Evolutionary conservation across 2,888 invertebrate species (phyloP).

Genomic region (Eurois occulta): DNA sequence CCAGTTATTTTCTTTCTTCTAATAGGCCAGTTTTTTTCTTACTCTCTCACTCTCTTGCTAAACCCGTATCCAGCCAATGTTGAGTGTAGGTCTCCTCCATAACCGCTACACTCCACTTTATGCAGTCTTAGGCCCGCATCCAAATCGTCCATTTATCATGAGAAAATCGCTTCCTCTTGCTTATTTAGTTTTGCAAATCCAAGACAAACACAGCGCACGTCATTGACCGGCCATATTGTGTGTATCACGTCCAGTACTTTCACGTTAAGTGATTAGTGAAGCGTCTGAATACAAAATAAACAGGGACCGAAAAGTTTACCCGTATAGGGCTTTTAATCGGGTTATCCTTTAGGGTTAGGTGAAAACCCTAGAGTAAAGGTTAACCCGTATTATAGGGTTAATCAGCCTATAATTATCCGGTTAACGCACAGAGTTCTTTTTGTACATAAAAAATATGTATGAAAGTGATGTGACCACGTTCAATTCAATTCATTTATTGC

Average conservation of each 20-base stretch:
- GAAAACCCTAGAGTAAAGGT: neutral
- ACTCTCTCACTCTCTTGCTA: neutral
- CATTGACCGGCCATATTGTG: conserved; percentile 3
- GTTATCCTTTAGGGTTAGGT: neutral
- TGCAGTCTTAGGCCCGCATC: neutral
- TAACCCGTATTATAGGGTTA: neutral
- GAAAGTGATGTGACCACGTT: neutral
- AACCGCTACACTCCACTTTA: neutral
- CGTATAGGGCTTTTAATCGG: neutral
- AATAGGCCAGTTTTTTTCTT: too few relatives aligned
- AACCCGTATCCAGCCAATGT: neutral
- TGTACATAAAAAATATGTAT: neutral
- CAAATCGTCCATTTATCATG: neutral
- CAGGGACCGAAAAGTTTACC: neutral
- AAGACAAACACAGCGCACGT: neutral
- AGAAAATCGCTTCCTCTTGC: neutral
- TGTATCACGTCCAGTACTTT: neutral
- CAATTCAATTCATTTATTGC: too few relatives aligned
- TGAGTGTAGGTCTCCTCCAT: neutral
- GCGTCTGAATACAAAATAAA: neutral
- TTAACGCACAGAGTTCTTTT: neutral
- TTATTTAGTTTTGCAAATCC: neutral
- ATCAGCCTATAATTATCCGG: neutral
- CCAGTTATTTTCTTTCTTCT: too few relatives aligned
- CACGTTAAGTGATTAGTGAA: neutral